These are phyloP conservation scores for Fulmarus glacialis DNA, from an alignment of 2,113 vertebrate genomes.

Conservation along the genomic window DNA sequence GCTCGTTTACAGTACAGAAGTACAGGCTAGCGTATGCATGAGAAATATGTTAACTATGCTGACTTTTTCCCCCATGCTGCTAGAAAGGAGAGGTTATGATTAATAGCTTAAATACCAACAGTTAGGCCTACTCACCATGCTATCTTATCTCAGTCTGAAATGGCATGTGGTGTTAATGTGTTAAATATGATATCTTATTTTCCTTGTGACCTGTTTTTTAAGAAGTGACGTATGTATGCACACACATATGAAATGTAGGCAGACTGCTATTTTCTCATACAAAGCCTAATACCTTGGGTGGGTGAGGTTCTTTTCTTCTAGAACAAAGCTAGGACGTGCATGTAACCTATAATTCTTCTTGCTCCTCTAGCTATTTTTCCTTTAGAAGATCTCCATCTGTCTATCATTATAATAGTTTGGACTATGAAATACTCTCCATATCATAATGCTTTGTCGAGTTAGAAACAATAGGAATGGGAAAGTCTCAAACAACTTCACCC, in stretches of 20 bases:
- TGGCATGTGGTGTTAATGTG: constrained; percentile 54
- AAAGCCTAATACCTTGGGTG: background rate
- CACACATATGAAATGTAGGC: background rate
- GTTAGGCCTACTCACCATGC: background rate
- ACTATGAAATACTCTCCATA: background rate
- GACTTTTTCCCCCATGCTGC: background rate
- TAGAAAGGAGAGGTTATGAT: constrained; percentile 39
- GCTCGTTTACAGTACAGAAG: background rate
- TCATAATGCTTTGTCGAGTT: background rate
- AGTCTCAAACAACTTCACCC: background rate
- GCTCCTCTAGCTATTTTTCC: background rate
- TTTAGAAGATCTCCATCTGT: background rate
- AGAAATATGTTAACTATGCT: constrained; percentile 42
- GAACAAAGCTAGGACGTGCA: background rate
- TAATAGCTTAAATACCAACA: constrained; percentile 41
- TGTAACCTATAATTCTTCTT: background rate
- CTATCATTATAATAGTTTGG: background rate
- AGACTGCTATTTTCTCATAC: background rate
- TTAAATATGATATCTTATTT: constrained; percentile 42
- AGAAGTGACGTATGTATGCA: background rate
- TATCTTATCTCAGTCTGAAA: constrained; percentile 55
- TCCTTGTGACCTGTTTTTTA: constrained; percentile 1
- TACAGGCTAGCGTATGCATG: background rate
- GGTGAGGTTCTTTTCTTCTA: background rate
- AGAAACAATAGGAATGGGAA: background rate